Evolutionary conservation across 2,113 vertebrate genomes (phyloP), one percentile per base, ranked within the genome.

Genomic region (Zosterops hypoxanthus): DNA sequence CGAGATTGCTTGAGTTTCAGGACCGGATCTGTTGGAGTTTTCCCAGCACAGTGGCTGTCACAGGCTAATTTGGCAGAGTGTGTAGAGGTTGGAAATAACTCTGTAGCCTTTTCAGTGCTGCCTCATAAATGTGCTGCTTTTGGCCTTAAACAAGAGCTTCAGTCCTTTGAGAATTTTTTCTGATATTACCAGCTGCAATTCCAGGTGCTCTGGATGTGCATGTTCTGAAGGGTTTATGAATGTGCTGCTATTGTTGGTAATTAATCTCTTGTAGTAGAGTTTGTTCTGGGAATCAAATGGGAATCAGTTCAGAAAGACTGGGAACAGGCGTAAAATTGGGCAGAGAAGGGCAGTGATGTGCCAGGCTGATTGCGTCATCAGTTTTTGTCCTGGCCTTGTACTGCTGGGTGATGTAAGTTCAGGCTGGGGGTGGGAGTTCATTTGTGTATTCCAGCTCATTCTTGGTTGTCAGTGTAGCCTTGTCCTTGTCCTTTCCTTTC

Each of bases 271-370:
- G 57, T 64, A 70, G 86, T 46, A 4, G 7, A 49, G 52, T 79
- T 73, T 92, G 10, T 90, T 88, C 68, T 78, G 92, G 76, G 69
- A 92, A 82, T 91, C 90, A 49, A 63, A 34, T 63, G 59, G 78
- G 42, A 56, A 46, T 31, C 53, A 60, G n/a, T 56, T 88, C 59
- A 71, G 90, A 36, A 86, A 64, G 69, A 20, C 72, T 8, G 31
- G 57, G 72, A 86, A 57, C 66, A 60, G 82, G 59, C 2, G 4
- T 29, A 65, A 60, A 36, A 73, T 49, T 49, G 83, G 73, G 72
- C 80, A 65, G 89, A 53, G 61, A 44, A 36, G 49, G 50, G 25
- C 49, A 42, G 34, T 9, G 34, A 2, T 46, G 53, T 69, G 64
- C 69, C 41, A 53, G 59, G 50, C 46, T 81, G 80, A 57, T 80